phyloP scores from a whole-genome alignment of 2,888 invertebrate species.

The Drosophila cognata region DNA sequence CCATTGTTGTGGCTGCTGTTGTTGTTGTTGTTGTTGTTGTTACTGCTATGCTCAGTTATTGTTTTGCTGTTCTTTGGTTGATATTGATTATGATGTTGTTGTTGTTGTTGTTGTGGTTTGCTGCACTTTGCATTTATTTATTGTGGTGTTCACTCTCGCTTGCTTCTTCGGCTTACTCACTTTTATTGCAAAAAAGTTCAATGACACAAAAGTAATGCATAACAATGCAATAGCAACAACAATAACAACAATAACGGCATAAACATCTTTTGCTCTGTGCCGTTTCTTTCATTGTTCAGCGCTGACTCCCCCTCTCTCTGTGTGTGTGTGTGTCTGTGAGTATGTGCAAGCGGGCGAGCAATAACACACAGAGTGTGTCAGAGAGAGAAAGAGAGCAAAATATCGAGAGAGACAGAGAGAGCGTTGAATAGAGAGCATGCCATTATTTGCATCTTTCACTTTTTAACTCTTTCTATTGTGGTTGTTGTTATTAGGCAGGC shows the following conservation, averaged over 20 bases:
- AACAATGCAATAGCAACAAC: conserved; percentile 52
- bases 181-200: conserved; percentile 75
- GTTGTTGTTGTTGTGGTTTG: conserved; percentile 41
- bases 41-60: conserved; percentile 46
- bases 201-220: conserved; percentile 69
- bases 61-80: conserved; percentile 28
- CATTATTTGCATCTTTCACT: conserved; percentile 77
- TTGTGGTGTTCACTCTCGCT: conserved; percentile 28
- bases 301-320: conserved; percentile 3
- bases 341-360: conserved; percentile 13
- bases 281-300: conserved; percentile 53
- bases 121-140: conserved; percentile 38
- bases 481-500: conserved; percentile 11
- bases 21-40: conserved; percentile 31
- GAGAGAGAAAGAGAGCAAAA: conserved; percentile 4
- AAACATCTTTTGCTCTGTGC: conserved; percentile 69
- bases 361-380: not conserved
- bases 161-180: conserved; percentile 54
- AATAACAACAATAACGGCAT: conserved; percentile 24
- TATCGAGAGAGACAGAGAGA: conserved; percentile 7
- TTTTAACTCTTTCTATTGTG: conserved; percentile 64
- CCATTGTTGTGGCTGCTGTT: conserved; percentile 2
- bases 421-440: conserved; percentile 25
- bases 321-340: not conserved
- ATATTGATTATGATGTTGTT: conserved; percentile 45